Evolutionary conservation across 2,888 invertebrate genomes (phyloP).

Genomic region (Crepidodera aurea): DNA sequence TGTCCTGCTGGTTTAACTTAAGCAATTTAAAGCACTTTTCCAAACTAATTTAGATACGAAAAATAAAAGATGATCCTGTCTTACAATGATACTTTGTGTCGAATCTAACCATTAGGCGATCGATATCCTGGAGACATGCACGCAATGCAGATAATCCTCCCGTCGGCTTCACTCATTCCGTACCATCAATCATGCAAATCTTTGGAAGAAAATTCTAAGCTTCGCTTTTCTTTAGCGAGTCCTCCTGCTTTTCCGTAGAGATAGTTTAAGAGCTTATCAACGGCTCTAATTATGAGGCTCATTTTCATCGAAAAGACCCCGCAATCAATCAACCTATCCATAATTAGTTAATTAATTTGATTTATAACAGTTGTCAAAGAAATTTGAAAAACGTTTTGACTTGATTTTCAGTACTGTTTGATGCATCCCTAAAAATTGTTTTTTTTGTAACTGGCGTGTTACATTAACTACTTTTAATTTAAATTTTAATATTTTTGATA

Average conservation of each 20-base stretch:
- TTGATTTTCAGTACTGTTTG: too few relatives aligned
- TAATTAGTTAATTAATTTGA: conserved; percentile 15
- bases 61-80: too few relatives aligned
- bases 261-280: conserved; percentile 27
- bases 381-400: too few relatives aligned
- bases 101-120: conserved; percentile 38
- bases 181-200: conserved; percentile 59
- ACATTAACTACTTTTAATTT: too few relatives aligned
- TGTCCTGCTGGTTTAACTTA: too few relatives aligned
- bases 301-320: conserved; percentile 14
- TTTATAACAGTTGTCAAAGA: too few relatives aligned
- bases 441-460: too few relatives aligned
- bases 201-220: conserved; percentile 37
- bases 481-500: too few relatives aligned
- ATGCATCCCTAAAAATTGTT: too few relatives aligned
- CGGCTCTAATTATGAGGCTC: conserved; percentile 24
- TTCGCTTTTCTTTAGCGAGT: conserved; percentile 19
- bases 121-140: conserved; percentile 51
- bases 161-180: conserved; percentile 51
- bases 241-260: conserved; percentile 9
- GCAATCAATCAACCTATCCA: conserved; percentile 21
- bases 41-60: too few relatives aligned
- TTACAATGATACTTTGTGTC: conserved; percentile 29
- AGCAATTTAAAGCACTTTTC: too few relatives aligned
- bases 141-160: conserved; percentile 58